Conservation (phyloP, 2,797 vertebrate genomes). For the Chelidonichthys spinosus region DNA sequence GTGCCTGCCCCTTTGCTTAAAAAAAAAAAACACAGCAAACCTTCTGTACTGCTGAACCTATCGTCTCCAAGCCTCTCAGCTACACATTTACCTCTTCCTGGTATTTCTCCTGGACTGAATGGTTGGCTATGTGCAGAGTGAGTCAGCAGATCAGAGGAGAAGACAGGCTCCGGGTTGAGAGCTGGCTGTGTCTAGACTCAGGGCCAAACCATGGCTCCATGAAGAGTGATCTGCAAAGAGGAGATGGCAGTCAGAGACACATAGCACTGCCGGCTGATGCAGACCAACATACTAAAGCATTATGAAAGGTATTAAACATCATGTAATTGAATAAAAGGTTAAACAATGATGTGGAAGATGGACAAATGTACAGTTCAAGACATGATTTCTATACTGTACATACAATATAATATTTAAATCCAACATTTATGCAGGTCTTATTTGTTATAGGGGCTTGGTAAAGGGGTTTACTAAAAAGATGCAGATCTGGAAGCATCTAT, state of each 20-base stretch:
- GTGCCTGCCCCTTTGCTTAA: slow-evolving; percentile 43
- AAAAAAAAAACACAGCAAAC: slow-evolving; percentile 47
- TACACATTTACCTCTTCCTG: slow-evolving; percentile 44
- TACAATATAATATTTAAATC: too few relatives aligned
- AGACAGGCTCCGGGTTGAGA: slow-evolving; percentile 32
- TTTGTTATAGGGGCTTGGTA: slow-evolving; percentile 7
- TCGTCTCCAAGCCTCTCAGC: slow-evolving; percentile 51
- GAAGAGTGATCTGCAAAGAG: slow-evolving; percentile 46
- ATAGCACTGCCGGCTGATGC: slow-evolving; percentile 9
- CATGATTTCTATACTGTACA: not conserved
- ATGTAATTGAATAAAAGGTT: not conserved
- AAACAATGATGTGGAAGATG: not conserved
- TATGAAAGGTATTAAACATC: not conserved
- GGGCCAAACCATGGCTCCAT: slow-evolving; percentile 21
- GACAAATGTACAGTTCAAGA: not conserved
- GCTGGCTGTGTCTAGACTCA: slow-evolving; percentile 37
- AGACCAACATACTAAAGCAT: not conserved
- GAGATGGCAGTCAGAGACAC: slow-evolving; percentile 48
- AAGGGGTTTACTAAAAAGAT: slow-evolving; percentile 36
- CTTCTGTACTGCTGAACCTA: slow-evolving; percentile 36
- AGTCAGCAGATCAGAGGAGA: slow-evolving; percentile 61
- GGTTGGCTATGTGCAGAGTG: slow-evolving; percentile 34
- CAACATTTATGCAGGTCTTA: not conserved
- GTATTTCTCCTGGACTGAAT: slow-evolving; percentile 33
- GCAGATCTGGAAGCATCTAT: slow-evolving; percentile 57